Percentiles rank a stretch among this genome's conserved stretches.
These are phyloP conservation scores for Dreissena rostriformis DNA, from an alignment of 1,140 invertebrate species.

Conservation along the genomic window DNA sequence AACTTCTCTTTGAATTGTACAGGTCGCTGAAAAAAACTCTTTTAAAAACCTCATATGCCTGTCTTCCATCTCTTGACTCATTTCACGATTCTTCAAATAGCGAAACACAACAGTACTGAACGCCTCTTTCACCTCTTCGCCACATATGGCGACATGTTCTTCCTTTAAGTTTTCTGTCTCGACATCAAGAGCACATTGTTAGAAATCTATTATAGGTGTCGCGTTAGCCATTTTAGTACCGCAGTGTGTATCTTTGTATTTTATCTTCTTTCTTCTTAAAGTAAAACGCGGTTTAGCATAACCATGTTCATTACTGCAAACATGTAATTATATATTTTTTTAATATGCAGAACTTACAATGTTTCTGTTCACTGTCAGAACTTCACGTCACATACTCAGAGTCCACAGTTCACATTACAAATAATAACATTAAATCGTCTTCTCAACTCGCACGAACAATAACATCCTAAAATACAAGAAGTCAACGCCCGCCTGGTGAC, in stretches of 20 bases:
- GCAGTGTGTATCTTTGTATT: not conserved
- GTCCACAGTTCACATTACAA: no score
- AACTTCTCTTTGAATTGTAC: constrained; percentile 45
- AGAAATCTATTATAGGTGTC: constrained; percentile 25
- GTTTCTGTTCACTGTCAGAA: no score
- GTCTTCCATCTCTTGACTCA: constrained; percentile 19
- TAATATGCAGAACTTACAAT: no score
- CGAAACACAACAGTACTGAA: constrained; percentile 54
- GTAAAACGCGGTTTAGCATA: no score
- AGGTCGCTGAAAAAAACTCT: constrained; percentile 50
- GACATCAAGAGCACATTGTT: not conserved
- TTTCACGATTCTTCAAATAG: constrained; percentile 59
- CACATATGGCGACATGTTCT: not conserved
- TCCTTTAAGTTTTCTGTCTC: not conserved
- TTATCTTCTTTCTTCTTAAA: no score
- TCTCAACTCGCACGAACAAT: no score
- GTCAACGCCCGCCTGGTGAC: no score
- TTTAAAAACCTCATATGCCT: constrained; percentile 34
- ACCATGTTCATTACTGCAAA: no score
- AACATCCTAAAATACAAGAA: no score
- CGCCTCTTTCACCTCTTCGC: constrained; percentile 40
- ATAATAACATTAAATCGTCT: no score
- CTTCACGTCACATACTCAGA: no score
- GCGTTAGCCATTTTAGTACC: not conserved
- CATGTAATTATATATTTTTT: no score